phyloP scores from a whole-genome alignment of 1,140 invertebrate genomes.

The Drosophila varians region DNA sequence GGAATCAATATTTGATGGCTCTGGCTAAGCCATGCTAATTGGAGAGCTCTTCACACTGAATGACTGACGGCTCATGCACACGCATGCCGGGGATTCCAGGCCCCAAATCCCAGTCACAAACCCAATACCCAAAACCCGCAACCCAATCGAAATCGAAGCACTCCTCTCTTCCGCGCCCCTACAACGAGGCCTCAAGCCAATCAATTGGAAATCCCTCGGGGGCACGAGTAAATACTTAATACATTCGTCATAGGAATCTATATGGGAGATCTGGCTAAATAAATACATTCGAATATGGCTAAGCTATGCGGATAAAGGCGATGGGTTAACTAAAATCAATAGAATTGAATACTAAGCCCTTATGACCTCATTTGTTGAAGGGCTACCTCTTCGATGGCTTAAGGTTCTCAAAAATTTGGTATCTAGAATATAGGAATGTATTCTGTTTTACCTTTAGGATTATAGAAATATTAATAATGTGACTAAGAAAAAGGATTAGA shows the following conservation, averaged over 20 bases:
- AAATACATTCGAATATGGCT: neutral
- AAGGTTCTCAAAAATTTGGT: neutral
- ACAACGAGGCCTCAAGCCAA: slow-evolving; percentile 22
- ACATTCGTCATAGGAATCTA: slow-evolving; percentile 9
- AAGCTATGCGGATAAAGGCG: too few relatives aligned
- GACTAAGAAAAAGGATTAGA: too few relatives aligned
- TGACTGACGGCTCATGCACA: too few relatives aligned
- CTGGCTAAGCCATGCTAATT: slow-evolving; percentile 34
- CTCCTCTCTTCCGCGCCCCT: slow-evolving; percentile 20
- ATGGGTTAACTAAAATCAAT: neutral
- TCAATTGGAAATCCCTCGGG: slow-evolving; percentile 28
- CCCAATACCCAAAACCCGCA: neutral
- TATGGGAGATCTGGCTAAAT: neutral
- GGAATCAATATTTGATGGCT: slow-evolving; percentile 37
- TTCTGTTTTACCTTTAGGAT: too few relatives aligned
- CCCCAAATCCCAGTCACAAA: neutral
- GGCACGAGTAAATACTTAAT: slow-evolving; percentile 19
- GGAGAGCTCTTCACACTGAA: slow-evolving; percentile 40
- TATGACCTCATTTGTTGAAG: neutral
- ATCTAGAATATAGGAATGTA: too few relatives aligned
- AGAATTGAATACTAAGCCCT: neutral
- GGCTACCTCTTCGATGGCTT: neutral
- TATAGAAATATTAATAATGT: too few relatives aligned
- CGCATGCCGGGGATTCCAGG: neutral
- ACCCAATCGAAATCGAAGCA: slow-evolving; percentile 23